phyloP scores from a whole-genome alignment of 2,888 invertebrate species.

The Coelinius sp. region DNA sequence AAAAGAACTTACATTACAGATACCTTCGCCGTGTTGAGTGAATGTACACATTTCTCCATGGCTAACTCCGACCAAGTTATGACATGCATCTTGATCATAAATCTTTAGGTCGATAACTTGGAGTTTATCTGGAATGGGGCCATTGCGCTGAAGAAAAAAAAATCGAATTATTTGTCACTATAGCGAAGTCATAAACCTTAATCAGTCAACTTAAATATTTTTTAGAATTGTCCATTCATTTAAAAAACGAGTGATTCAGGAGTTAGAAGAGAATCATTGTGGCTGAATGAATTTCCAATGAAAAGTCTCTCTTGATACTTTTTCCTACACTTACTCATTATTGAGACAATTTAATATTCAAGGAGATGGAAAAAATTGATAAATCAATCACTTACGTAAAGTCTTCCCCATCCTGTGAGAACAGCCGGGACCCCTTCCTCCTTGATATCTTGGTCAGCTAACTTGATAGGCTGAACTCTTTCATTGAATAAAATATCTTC shows the following conservation, averaged over 20 bases:
- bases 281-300: too few species aligned
- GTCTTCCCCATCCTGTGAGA: conserved; percentile 61
- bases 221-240: too few species aligned
- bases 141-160: background rate
- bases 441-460: conserved; percentile 45
- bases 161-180: too few species aligned
- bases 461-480: conserved; percentile 51
- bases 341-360: too few species aligned
- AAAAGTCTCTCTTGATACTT: too few species aligned
- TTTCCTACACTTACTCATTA: too few species aligned
- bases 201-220: too few species aligned
- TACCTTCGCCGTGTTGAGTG: conserved; percentile 60
- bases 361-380: background rate
- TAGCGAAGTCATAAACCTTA: too few species aligned
- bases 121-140: conserved; percentile 48
- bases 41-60: conserved; percentile 59
- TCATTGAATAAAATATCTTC: conserved; percentile 50
- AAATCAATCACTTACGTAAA: conserved; percentile 43
- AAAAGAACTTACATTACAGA: conserved; percentile 59
- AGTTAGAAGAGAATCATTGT: background rate
- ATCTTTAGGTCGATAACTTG: conserved; percentile 49
- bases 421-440: conserved; percentile 42
- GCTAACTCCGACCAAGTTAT: conserved; percentile 34
- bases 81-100: conserved; percentile 44
- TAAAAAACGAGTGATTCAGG: background rate